A percentile compares a stretch with the other conserved stretches of the same genome.
phyloP scores from a whole-genome alignment of 2,888 invertebrate species.

The Craniophora ligustri region DNA sequence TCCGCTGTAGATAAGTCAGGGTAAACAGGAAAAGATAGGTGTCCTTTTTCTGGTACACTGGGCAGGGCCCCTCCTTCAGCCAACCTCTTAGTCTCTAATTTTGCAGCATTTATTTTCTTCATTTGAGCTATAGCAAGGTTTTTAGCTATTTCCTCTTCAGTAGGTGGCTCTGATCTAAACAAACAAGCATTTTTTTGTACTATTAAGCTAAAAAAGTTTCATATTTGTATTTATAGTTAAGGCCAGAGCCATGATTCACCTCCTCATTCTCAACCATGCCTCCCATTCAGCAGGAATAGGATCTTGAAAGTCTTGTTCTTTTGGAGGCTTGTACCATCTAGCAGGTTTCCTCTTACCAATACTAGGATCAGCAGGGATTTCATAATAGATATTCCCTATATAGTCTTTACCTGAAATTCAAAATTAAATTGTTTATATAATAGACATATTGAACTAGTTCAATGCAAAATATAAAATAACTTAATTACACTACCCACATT shows the following conservation, averaged over 20 bases:
- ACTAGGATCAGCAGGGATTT: slow-evolving; percentile 91
- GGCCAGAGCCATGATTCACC: slow-evolving; percentile 63
- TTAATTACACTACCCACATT: too few relatives aligned
- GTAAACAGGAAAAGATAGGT: slow-evolving; percentile 86
- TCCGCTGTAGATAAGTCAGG: slow-evolving; percentile 89
- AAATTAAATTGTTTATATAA: neutral
- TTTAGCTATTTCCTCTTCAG: slow-evolving; percentile 91
- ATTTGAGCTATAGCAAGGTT: slow-evolving; percentile 92
- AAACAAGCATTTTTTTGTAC: neutral
- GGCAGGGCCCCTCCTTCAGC: slow-evolving; percentile 80
- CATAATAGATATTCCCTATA: slow-evolving; percentile 94
- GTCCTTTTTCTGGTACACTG: slow-evolving; percentile 65
- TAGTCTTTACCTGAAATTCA: slow-evolving; percentile 91
- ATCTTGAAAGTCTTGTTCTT: slow-evolving; percentile 90
- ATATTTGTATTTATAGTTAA: too few relatives aligned
- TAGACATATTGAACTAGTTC: neutral
- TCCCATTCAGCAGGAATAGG: slow-evolving; percentile 96
- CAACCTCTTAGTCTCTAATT: slow-evolving; percentile 89
- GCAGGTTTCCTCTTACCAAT: slow-evolving; percentile 90
- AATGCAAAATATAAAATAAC: too few relatives aligned
- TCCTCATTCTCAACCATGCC: slow-evolving; percentile 93
- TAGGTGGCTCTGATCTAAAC: slow-evolving; percentile 90
- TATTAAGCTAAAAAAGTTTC: too few relatives aligned
- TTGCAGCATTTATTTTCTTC: slow-evolving; percentile 93
- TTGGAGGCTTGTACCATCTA: slow-evolving; percentile 92